Conservation (phyloP, 2,888 invertebrate species). For the Tupiocoris notatus region DNA sequence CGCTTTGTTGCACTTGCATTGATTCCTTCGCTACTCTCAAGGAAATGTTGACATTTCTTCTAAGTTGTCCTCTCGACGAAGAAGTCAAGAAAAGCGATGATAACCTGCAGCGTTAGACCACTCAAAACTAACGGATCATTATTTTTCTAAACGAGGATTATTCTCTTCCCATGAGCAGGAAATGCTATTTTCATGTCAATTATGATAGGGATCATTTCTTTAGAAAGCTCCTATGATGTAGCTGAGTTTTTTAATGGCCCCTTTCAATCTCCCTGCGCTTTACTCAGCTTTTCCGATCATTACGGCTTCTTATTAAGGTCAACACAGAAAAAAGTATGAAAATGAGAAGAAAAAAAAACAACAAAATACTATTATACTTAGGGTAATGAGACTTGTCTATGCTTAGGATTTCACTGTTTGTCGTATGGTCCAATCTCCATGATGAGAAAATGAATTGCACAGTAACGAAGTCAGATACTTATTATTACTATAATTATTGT, state of each 20-base stretch:
- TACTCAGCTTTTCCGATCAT: constrained; percentile 14
- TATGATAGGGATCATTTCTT: constrained; percentile 49
- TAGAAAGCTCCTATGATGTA: constrained; percentile 5
- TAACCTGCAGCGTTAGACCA: not conserved
- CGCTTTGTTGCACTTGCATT: constrained; percentile 7
- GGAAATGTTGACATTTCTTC: not conserved
- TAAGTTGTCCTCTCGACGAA: not conserved
- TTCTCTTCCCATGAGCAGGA: constrained; percentile 6
- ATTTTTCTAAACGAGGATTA: not conserved
- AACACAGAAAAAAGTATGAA: no score
- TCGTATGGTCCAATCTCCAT: constrained; percentile 21
- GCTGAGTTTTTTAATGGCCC: constrained; percentile 15
- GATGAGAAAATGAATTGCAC: not conserved
- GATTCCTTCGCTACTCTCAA: not conserved
- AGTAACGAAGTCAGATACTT: constrained; percentile 14
- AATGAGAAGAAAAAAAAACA: not conserved
- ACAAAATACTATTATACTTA: constrained; percentile 9
- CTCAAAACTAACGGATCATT: constrained; percentile 3
- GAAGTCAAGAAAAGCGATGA: not conserved
- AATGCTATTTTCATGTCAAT: constrained; percentile 48
- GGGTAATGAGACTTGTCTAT: constrained; percentile 17
- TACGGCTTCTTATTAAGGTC: constrained; percentile 8
- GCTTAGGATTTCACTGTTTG: constrained; percentile 24
- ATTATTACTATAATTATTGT: not conserved
- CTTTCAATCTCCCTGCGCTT: constrained; percentile 9